Base-by-base conservation (phyloP, 2,888 invertebrate species). In the Eurytoma californica region DNA sequence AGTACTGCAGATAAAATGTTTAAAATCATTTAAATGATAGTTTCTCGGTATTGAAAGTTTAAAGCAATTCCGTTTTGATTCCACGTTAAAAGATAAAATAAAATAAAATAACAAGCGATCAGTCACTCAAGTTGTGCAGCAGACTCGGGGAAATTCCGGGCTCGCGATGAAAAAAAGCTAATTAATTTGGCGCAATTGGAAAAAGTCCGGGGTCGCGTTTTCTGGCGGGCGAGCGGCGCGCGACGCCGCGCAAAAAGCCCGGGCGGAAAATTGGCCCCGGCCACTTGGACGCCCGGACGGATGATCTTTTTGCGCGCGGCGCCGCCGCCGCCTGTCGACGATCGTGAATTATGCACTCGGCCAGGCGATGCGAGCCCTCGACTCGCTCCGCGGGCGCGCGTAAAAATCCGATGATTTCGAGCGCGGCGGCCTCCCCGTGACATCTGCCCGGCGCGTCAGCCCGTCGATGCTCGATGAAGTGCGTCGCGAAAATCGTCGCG, bases 401-500 rank as follows among this genome's bases (percentile, higher is more conserved):
- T 16, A 80, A 80, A 76, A 80, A 80, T 67, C 67, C 30, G 20
- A 14, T 53, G 65, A 53, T 67, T 72, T 65, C 51, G 58, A 57
- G 78, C 51, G 49, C n/a, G 20, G 12, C 28, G 61, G 30, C 3
- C n/a, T 47, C 24, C 49, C 20, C 20, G 57, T 78, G 73, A 78
- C 67, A 51, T 58, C 30, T 51, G 67, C 72, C 72, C 39, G 53
- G 58, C 69, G 63, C 58, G 79, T 79, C 79, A 79, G 68, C 13
- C n/a, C 60, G 39, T 14, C 16, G 30, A 20, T 12, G 66, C 47
- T 60, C 72, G 73, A 74, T 79, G 79, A 67, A 79, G 73, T 79
- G 73, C 67, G 58, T 69, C 72, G 74, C 55, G 63, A 72, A 81
- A 81, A 79, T 70, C 77, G 74, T 77, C 69, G 74, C 49, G 72